Conservation (phyloP, 2,888 invertebrate genomes). For the Carcina quercana region DNA sequence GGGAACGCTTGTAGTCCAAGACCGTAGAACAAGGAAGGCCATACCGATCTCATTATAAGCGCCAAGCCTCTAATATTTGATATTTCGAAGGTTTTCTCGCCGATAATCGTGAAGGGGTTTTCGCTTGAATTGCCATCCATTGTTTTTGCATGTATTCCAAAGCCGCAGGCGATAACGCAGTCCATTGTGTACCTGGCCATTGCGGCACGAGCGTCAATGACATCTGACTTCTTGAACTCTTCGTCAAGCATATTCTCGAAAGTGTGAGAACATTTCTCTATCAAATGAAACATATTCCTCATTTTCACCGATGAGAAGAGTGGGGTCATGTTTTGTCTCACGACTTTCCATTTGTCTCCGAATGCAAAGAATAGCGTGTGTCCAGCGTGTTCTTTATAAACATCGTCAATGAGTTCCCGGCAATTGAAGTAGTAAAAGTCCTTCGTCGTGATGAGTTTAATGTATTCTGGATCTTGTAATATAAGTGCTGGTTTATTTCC, state of each 20-base stretch:
- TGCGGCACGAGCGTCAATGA: constrained; percentile 27
- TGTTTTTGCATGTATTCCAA: constrained; percentile 29
- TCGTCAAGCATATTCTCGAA: constrained; percentile 35
- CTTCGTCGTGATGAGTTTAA: constrained; percentile 26
- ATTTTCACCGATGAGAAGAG: constrained; percentile 48
- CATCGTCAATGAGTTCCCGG: constrained; percentile 28
- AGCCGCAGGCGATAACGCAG: constrained; percentile 26
- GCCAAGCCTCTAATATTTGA: constrained; percentile 18
- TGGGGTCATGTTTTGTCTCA: constrained; percentile 45
- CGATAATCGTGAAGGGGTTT: constrained; percentile 28
- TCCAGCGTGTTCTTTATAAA: constrained; percentile 30
- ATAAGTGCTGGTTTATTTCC: constrained; percentile 27
- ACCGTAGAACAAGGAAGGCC: constrained; percentile 31
- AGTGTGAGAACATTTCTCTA: constrained; percentile 28
- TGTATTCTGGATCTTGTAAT: constrained; percentile 29
- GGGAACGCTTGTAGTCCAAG: constrained; percentile 24
- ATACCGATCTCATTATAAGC: constrained; percentile 20
- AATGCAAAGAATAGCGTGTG: constrained; percentile 34
- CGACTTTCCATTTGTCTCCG: constrained; percentile 47
- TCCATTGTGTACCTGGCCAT: constrained; percentile 41
- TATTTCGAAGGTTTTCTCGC: constrained; percentile 18
- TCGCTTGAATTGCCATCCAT: constrained; percentile 19
- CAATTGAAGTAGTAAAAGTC: constrained; percentile 28
- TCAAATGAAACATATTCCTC: constrained; percentile 50
- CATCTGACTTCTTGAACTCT: constrained; percentile 15